Percentiles rank a stretch among this genome's conserved stretches.
Evolutionary conservation across 1,140 invertebrate species (phyloP).

Genomic region (Heliothis subflexa): DNA sequence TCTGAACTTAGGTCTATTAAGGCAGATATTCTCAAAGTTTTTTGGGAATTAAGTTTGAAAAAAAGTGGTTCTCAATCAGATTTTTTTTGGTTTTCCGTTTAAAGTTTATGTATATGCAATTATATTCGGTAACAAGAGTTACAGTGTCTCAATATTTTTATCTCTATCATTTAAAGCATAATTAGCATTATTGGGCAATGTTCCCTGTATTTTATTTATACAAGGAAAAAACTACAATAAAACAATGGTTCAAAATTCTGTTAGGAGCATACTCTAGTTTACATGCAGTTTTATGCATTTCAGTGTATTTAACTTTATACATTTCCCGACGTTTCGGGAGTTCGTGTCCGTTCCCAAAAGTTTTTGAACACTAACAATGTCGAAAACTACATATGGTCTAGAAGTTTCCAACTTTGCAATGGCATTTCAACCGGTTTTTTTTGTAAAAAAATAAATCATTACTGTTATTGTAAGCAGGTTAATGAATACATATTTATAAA

Average conservation of each 20-base stretch:
- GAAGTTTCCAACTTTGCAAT: not conserved
- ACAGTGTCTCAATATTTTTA: too few species aligned
- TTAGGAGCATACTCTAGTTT: not conserved
- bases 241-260: not conserved
- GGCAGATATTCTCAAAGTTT: not conserved
- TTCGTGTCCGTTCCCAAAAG: not conserved
- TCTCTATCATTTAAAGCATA: too few species aligned
- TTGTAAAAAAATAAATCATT: not conserved
- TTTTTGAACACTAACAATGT: slow-evolving; percentile 9
- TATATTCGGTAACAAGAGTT: too few species aligned
- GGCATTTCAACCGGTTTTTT: not conserved
- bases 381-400: not conserved
- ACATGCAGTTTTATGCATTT: not conserved
- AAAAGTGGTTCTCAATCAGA: too few species aligned
- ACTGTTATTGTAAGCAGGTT: not conserved
- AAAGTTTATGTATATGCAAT: too few species aligned
- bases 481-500: not conserved
- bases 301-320: slow-evolving; percentile 10
- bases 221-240: not conserved
- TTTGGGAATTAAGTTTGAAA: not conserved
- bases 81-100: too few species aligned
- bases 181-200: too few species aligned
- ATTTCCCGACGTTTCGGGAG: not conserved
- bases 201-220: too few species aligned
- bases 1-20: slow-evolving; percentile 1